Base-by-base conservation (phyloP, 2,797 vertebrate genomes). In the Sebastes steindachneri region DNA sequence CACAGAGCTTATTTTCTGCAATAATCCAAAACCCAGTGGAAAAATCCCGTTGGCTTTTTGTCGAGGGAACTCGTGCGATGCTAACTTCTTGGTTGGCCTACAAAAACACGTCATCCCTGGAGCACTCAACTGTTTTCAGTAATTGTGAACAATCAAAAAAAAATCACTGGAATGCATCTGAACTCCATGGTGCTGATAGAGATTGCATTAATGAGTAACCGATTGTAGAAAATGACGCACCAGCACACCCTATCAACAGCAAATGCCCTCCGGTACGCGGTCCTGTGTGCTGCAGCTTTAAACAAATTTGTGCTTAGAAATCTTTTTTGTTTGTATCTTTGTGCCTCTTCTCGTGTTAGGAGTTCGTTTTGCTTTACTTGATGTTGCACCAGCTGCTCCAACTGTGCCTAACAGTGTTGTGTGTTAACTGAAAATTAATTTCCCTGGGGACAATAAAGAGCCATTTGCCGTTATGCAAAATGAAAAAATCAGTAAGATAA, bases 31-130 rank as follows among this genome's bases (percentile, higher is more conserved):
- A 45, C 41, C 41, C 15, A 45, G 3, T 17, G 15, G 41, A 45
- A 45, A 45, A 45, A 45, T 17, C 15, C 0, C 14, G 0, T 0
- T 17, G 14, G 41, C 41, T 45, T 17, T 45, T 45, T 45, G 41
- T 45, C 15, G 41, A 45, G 41, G 41, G 41, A 17, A 45, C 41
- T 17, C 3, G 7, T 17, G 0, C 7, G 41, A 45, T 17, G 41
- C 41, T 45, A 45, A 45, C 41, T 45, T 45, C 41, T 17, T 17
- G 41, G 41, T 45, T 45, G 41, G 41, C 1, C 41, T 17, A 45
- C 41, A 45, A 45, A 45, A 17, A 45, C 15, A 45, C 15, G 41
- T 45, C 41, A 1, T 0, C 41, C 41, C 41, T 45, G 41, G 3
- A 45, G 41, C 41, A 45, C 41, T 45, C 41, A 2, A 45, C 41